phyloP scores from a whole-genome alignment of 1,140 invertebrate species.

The Drosophila littoralis region DNA sequence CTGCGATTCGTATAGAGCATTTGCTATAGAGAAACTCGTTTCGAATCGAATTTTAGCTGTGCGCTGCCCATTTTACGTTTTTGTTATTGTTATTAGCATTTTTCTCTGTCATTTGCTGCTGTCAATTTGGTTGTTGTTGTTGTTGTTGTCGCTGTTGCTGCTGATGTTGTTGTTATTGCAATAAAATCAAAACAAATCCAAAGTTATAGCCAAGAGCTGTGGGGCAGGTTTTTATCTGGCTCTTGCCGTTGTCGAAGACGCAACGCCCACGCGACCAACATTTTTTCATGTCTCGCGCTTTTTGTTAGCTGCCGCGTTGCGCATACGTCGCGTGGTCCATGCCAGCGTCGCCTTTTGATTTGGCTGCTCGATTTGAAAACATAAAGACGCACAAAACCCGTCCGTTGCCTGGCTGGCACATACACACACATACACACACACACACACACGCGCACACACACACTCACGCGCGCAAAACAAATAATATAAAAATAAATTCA shows the following conservation, averaged over 20 bases:
- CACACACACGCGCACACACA: conserved; percentile 26
- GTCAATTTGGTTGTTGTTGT: conserved; percentile 36
- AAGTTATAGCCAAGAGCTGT: conserved; percentile 78
- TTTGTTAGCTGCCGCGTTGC: conserved; percentile 46
- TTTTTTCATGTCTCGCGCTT: conserved; percentile 66
- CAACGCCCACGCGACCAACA: conserved; percentile 80
- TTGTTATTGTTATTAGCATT: conserved; percentile 80
- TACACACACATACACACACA: conserved; percentile 21
- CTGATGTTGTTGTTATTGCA: conserved; percentile 53
- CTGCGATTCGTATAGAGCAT: conserved; percentile 31
- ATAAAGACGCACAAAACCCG: conserved; percentile 63
- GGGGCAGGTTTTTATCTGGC: conserved; percentile 67
- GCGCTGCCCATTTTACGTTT: conserved; percentile 54
- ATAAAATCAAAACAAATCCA: conserved; percentile 72
- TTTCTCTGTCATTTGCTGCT: conserved; percentile 76
- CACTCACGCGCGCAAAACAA: conserved; percentile 16
- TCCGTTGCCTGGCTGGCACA: conserved; percentile 48
- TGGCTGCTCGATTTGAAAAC: conserved; percentile 39
- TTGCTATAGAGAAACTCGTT: conserved; percentile 59
- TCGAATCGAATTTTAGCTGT: conserved; percentile 51
- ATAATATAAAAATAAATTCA: conserved; percentile 63
- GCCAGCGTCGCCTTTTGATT: conserved; percentile 52
- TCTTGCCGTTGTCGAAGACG: conserved; percentile 59
- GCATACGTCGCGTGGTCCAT: conserved; percentile 70
- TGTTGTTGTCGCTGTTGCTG: conserved; percentile 43